Conservation (phyloP, 2,113 vertebrate genomes). For the Salvelinus alpinus region DNA sequence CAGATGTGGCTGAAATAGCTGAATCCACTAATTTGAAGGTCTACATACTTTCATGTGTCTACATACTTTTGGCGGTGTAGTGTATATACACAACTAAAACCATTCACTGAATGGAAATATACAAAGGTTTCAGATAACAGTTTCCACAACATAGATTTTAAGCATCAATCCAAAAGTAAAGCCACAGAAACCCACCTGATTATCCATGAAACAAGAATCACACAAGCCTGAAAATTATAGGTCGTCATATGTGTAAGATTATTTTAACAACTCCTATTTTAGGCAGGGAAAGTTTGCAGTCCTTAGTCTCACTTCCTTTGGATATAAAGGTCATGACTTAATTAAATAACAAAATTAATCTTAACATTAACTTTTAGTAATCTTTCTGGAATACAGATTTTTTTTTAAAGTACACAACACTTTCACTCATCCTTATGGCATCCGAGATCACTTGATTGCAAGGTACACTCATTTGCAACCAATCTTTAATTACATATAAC, state of each 20-base stretch:
- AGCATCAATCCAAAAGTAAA: not conserved
- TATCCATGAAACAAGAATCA: no score
- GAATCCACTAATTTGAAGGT: no score
- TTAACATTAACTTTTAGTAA: constrained; percentile 11
- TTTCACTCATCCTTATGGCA: not conserved
- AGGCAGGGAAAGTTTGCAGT: no score
- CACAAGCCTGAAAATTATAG: no score
- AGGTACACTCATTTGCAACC: constrained; percentile 8
- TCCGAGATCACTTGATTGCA: not conserved
- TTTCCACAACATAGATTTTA: constrained; percentile 19
- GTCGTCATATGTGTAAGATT: no score
- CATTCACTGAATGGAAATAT: constrained; percentile 4
- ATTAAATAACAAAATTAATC: constrained; percentile 39
- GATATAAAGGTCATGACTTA: not conserved
- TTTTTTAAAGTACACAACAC: not conserved
- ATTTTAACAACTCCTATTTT: no score
- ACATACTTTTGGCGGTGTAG: no score
- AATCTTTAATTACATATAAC: constrained; percentile 24
- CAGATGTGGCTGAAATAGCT: no score
- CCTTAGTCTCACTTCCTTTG: no score
- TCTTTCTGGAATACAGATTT: not conserved
- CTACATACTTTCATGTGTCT: no score
- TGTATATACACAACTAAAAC: constrained; percentile 28
- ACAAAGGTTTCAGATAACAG: constrained; percentile 28
- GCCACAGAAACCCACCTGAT: no score